Evolutionary conservation across 1,140 invertebrate genomes (phyloP).

Genomic region (Drosophila rufa): DNA sequence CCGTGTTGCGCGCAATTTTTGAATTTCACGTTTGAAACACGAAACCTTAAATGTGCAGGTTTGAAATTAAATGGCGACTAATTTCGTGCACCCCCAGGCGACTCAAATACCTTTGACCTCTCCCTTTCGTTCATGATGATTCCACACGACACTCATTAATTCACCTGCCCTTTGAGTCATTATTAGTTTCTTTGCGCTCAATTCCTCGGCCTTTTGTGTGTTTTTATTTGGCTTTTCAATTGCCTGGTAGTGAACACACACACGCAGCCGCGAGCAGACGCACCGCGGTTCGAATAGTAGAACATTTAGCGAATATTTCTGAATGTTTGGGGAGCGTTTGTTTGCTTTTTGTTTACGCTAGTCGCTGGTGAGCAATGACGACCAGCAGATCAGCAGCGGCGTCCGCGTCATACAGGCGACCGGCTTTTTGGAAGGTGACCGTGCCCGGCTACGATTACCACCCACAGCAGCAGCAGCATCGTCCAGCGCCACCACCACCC

Average conservation of each 20-base stretch:
- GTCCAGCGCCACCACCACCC: background rate
- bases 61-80: background rate
- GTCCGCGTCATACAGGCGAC: conserved; percentile 86
- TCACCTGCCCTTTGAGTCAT: conserved; percentile 32
- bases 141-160: conserved; percentile 2
- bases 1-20: background rate
- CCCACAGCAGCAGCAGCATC: background rate
- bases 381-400: conserved; percentile 65
- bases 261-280: conserved; percentile 66
- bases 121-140: conserved; percentile 32
- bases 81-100: background rate
- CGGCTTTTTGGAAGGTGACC: conserved; percentile 88
- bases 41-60: conserved; percentile 4
- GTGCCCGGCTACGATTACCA: conserved; percentile 85
- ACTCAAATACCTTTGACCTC: background rate
- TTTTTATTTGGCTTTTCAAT: conserved; percentile 47
- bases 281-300: conserved; percentile 42
- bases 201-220: conserved; percentile 11
- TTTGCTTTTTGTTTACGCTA: conserved; percentile 72
- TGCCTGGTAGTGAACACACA: conserved; percentile 62
- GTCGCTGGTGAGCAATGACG: conserved; percentile 78
- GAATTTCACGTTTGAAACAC: background rate
- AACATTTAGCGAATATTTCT: conserved; percentile 42
- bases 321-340: conserved; percentile 65
- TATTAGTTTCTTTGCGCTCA: conserved; percentile 36